These are phyloP conservation scores for Phylloscopus trochilus DNA, from an alignment of 2,113 vertebrate species.

Conservation along the genomic window DNA sequence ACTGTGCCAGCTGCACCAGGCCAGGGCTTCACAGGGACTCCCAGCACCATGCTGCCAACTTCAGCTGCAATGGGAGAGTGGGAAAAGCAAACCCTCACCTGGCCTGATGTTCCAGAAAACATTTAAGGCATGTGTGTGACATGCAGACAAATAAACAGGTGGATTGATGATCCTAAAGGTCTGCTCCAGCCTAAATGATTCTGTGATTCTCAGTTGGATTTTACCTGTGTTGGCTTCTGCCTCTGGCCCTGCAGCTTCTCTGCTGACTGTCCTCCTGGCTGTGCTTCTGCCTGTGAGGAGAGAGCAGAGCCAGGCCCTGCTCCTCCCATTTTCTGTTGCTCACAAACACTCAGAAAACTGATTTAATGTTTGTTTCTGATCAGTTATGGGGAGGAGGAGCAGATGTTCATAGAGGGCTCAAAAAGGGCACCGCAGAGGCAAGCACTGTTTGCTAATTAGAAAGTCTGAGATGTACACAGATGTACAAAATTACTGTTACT, in stretches of 20 bases:
- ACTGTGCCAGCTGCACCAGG: background rate
- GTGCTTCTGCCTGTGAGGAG: background rate
- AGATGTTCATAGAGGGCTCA: background rate
- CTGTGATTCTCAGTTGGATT: background rate
- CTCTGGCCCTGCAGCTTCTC: background rate
- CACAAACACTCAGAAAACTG: background rate
- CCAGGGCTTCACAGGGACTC: background rate
- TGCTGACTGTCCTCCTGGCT: background rate
- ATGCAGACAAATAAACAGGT: background rate
- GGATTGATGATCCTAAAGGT: background rate
- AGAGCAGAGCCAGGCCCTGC: background rate
- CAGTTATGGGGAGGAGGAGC: background rate
- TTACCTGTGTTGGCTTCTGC: background rate
- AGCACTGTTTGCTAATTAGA: background rate
- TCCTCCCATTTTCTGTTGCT: background rate
- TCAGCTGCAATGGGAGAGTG: background rate
- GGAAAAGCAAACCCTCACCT: background rate
- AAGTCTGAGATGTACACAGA: background rate
- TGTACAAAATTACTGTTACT: background rate
- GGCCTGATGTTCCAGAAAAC: rapidly evolving
- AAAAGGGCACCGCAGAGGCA: background rate
- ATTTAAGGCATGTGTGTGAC: background rate
- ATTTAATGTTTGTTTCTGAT: background rate
- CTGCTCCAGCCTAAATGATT: background rate
- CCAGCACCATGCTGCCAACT: background rate